Conservation (phyloP, 2,113 vertebrate genomes). For the Physeter macrocephalus region DNA sequence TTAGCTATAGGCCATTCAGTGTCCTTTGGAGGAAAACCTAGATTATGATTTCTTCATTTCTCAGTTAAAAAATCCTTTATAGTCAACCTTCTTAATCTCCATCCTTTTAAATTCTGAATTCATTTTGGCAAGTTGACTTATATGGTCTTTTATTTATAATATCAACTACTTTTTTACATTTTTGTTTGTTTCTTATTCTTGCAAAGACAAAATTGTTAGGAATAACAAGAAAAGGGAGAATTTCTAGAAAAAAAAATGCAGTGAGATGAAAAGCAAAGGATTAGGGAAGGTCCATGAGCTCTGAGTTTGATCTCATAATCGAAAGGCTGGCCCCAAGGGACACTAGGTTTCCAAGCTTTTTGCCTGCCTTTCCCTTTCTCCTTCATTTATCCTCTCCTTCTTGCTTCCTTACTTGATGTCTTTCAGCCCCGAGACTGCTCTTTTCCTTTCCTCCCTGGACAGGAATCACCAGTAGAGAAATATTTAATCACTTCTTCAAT, state of each 20-base stretch:
- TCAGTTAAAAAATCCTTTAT: neutral
- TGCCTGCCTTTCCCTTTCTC: neutral
- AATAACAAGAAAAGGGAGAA: neutral
- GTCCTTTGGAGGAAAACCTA: neutral
- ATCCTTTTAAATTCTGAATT: slow-evolving; percentile 38
- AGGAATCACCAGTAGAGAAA: slow-evolving; percentile 15
- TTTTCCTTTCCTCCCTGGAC: neutral
- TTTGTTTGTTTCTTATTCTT: slow-evolving; percentile 7
- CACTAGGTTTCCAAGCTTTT: neutral
- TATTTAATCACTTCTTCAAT: slow-evolving; percentile 16
- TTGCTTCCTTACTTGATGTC: neutral
- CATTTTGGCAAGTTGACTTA: neutral
- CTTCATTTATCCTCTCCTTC: neutral
- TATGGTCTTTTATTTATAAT: neutral
- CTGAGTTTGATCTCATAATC: slow-evolving; percentile 11
- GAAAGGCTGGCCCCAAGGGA: neutral
- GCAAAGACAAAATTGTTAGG: neutral
- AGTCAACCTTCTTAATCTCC: neutral
- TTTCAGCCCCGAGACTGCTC: neutral
- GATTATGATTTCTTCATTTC: slow-evolving; percentile 28
- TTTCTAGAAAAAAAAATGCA: neutral
- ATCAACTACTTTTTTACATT: neutral
- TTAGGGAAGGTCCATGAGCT: neutral
- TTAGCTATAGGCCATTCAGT: neutral
- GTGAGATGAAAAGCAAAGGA: neutral